phyloP scores from a whole-genome alignment of 2,888 invertebrate species.

The Chymomyza fuscimana region DNA sequence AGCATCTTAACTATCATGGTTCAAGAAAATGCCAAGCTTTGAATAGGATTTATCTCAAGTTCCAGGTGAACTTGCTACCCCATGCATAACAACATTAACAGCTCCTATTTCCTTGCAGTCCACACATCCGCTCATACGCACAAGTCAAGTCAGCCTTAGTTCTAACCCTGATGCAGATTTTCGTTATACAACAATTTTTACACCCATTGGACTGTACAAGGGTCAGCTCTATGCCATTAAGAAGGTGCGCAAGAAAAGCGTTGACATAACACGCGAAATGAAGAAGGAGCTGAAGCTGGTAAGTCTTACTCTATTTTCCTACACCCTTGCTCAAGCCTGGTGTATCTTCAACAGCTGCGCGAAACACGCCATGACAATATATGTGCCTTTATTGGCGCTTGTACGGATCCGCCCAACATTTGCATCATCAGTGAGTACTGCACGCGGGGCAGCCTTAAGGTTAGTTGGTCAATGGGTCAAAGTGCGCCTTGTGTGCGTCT shows the following conservation, averaged over 20 bases:
- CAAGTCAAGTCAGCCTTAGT: constrained; percentile 93
- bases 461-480: constrained; percentile 75
- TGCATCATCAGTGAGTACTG: constrained; percentile 95
- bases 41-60: too few relatives aligned
- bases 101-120: constrained; percentile 72
- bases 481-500: neutral
- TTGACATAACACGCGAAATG: constrained; percentile 93
- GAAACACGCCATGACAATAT: constrained; percentile 95
- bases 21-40: too few relatives aligned
- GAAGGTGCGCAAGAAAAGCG: constrained; percentile 89
- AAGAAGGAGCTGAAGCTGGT: constrained; percentile 96
- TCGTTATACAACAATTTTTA: constrained; percentile 93
- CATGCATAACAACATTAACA: too few relatives aligned
- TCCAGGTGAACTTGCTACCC: too few relatives aligned
- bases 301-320: constrained; percentile 64
- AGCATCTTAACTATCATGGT: too few relatives aligned
- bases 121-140: constrained; percentile 85
- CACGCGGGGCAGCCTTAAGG: constrained; percentile 93
- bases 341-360: constrained; percentile 84
- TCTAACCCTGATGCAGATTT: constrained; percentile 96
- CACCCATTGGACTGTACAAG: constrained; percentile 93
- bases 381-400: constrained; percentile 94
- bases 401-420: constrained; percentile 93
- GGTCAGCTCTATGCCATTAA: constrained; percentile 93
- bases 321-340: neutral